These are phyloP conservation scores for Rhopilema esculentum DNA, from an alignment of 30 jellyfish, hydroid and myxozoan species.

Conservation along the genomic window DNA sequence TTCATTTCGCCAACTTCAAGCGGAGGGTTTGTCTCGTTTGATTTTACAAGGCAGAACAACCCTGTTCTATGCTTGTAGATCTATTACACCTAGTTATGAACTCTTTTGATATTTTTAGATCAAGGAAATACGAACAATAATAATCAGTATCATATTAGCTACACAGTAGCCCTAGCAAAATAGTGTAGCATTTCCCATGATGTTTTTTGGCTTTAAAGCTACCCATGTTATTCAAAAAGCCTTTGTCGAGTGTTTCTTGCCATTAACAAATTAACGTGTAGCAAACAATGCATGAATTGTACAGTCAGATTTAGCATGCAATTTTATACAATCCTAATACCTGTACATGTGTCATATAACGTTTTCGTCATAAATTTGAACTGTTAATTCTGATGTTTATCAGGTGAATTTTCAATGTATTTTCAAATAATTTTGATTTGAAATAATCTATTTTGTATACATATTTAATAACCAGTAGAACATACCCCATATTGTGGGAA, in stretches of 20 bases:
- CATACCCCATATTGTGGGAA: background rate
- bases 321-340: background rate
- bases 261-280: background rate
- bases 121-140: too few species aligned
- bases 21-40: too few species aligned
- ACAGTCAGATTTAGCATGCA: background rate
- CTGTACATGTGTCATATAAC: background rate
- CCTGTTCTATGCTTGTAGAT: too few species aligned
- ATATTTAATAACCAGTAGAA: background rate
- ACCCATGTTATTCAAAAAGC: too few species aligned
- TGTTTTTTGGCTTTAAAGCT: too few species aligned
- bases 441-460: background rate
- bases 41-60: too few species aligned
- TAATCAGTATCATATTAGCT: too few species aligned
- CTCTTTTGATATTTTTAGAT: too few species aligned
- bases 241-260: background rate
- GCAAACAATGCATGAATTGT: background rate
- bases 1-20: too few species aligned
- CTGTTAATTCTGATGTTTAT: background rate
- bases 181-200: too few species aligned
- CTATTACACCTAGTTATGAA: too few species aligned
- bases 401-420: background rate
- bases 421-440: background rate
- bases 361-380: background rate
- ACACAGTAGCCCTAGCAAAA: too few species aligned